Percentiles rank a stretch among this genome's conserved stretches.
Conservation (phyloP, 1,140 invertebrate genomes). For the Papilio polyxenes region DNA sequence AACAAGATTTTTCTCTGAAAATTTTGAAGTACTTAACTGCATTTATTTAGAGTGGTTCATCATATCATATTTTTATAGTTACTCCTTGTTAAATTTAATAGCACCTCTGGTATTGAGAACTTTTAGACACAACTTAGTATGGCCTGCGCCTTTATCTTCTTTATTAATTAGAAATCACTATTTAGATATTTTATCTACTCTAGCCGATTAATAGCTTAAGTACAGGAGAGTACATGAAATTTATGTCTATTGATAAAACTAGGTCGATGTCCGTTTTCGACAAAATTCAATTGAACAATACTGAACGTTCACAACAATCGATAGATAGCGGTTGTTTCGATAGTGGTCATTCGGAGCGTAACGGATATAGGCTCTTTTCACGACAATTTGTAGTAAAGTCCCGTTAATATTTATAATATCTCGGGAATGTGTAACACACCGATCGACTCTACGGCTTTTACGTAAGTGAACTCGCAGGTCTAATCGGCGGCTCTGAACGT, state of each 20-base stretch:
- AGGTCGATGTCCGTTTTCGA: constrained; percentile 39
- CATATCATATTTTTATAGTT: background rate
- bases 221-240: constrained; percentile 2
- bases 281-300: constrained; percentile 35
- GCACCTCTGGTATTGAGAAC: too few species aligned
- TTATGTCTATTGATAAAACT: constrained; percentile 1
- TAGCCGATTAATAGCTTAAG: background rate
- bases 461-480: background rate
- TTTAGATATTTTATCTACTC: background rate
- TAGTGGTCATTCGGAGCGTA: constrained; percentile 25
- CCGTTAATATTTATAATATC: background rate
- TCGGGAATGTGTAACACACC: background rate
- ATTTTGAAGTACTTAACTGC: too few species aligned
- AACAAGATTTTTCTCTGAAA: too few species aligned
- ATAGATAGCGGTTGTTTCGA: constrained; percentile 33
- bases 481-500: background rate
- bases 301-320: constrained; percentile 38
- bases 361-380: background rate
- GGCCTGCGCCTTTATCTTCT: too few species aligned
- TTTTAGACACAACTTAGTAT: too few species aligned
- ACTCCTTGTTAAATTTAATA: too few species aligned
- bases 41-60: background rate
- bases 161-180: too few species aligned
- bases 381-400: background rate
- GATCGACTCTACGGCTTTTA: background rate